Evolutionary conservation across 2,888 invertebrate species (phyloP), one percentile per base, ranked within the genome.

Genomic region (Eucera pruinosa): DNA sequence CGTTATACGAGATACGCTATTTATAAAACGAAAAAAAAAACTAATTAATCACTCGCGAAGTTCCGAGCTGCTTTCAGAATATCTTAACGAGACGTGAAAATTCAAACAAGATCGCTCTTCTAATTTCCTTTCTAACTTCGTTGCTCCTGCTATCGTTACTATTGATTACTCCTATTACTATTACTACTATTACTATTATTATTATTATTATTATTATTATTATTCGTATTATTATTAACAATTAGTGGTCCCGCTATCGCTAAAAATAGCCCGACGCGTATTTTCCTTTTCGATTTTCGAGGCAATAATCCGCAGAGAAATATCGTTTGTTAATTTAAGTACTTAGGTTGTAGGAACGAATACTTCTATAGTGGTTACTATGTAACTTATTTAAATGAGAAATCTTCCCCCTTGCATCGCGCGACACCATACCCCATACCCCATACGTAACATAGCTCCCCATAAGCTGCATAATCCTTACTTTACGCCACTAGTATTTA

Each of bases 31-130:
- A 74, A 47, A 48, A 58, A 69, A 60, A 66, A 74, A 47, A 48
- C 11, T 39, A 62, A 66, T 52, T 68, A 70, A 58, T 41, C 43
- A 54, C 54, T 60, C 80, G 27, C 55, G 48, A 67, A 72, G 58
- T 77, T 72, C 20, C 72, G 45, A 64, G 73, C 71, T 78, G 67
- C 77, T 80, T n/a, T 67, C 15, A 65, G 57, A 81, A 55, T 75
- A 68, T 69, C 54, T 64, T 78, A 80, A 65, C 33, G 25, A 71
- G 74, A 74, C n/a, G n/a, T 18, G 36, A 70, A 66, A 54, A 52
- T 65, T 48, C 20, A 18, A 33, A 36, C 39, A 60, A 62, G 27
- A n/a, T 69, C 71, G 80, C 80, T 80, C 75, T 80, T 75, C 80
- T 78, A 75, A 62, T 76, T 69, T 70, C 39, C 45, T 80, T 23